A percentile compares a stretch with the other conserved stretches of the same genome.
Evolutionary conservation across 2,888 invertebrate species (phyloP).

Genomic region (Allophyes oxyacanthae): DNA sequence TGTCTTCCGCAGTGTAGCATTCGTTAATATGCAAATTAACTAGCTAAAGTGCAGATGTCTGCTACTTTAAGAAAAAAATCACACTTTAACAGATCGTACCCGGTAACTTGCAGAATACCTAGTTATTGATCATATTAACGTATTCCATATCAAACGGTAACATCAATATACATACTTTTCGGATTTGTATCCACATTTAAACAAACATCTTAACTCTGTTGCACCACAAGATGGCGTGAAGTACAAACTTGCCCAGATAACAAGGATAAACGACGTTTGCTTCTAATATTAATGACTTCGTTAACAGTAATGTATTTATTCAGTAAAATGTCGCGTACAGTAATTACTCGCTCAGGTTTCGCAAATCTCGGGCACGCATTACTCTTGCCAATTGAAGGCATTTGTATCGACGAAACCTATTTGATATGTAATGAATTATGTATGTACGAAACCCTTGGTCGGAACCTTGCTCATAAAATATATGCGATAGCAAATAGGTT

Average conservation of each 20-base stretch:
- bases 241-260: slow-evolving; percentile 16
- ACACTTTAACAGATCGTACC: too few relatives aligned
- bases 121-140: too few relatives aligned
- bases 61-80: too few relatives aligned
- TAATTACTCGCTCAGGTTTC: slow-evolving; percentile 45
- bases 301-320: slow-evolving; percentile 54
- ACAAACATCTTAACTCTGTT: too few relatives aligned
- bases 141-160: too few relatives aligned
- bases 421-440: slow-evolving; percentile 43
- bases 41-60: too few relatives aligned
- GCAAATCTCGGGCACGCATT: slow-evolving; percentile 38
- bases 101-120: too few relatives aligned
- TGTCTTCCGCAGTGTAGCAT: too few relatives aligned
- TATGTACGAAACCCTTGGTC: slow-evolving; percentile 16
- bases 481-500: too few relatives aligned
- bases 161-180: too few relatives aligned
- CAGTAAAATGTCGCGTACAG: slow-evolving; percentile 47
- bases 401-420: slow-evolving; percentile 41
- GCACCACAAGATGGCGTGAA: slow-evolving; percentile 25
- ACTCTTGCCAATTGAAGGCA: slow-evolving; percentile 43
- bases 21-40: too few relatives aligned
- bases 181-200: too few relatives aligned
- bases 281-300: slow-evolving; percentile 53
- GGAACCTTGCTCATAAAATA: slow-evolving; percentile 1
- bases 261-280: slow-evolving; percentile 39